phyloP scores from a whole-genome alignment of 1,140 invertebrate genomes.

The Diachasma alloeum region DNA sequence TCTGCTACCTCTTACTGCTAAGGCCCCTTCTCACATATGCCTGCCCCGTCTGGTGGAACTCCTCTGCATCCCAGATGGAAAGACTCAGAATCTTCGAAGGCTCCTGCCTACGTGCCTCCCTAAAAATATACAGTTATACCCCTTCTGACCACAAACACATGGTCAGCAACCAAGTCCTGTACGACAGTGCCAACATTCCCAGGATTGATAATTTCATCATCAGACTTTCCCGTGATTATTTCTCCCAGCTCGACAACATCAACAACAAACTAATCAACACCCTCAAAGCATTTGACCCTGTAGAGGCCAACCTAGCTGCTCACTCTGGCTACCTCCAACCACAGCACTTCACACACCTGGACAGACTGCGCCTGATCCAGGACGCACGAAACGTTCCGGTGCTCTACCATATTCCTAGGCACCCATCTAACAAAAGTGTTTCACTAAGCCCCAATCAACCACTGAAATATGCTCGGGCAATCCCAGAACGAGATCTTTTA shows the following conservation, averaged over 20 bases:
- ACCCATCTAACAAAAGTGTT: not conserved
- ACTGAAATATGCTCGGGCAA: not conserved
- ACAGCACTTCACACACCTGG: slow-evolving; percentile 4
- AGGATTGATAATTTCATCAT: slow-evolving; percentile 19
- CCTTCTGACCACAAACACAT: not conserved
- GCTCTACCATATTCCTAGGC: not conserved
- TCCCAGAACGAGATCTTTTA: not conserved
- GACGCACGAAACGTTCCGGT: slow-evolving; percentile 8
- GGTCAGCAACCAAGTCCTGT: slow-evolving; percentile 15
- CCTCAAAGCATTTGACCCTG: not conserved
- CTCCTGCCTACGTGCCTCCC: not conserved
- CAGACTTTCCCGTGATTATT: slow-evolving; percentile 22
- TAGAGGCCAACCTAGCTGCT: too few species aligned
- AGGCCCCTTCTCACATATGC: slow-evolving; percentile 36
- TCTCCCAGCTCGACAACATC: not conserved
- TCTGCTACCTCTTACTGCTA: slow-evolving; percentile 17
- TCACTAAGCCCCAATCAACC: not conserved
- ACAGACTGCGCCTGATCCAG: not conserved
- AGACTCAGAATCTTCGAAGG: not conserved
- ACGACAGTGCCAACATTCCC: not conserved
- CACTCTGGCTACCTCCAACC: not conserved
- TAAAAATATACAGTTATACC: not conserved
- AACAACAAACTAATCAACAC: not conserved
- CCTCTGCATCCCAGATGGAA: too few species aligned
- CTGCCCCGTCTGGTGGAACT: slow-evolving; percentile 28